These are phyloP conservation scores for Drosophila atripex DNA, from an alignment of 2,888 invertebrate species.

Conservation along the genomic window DNA sequence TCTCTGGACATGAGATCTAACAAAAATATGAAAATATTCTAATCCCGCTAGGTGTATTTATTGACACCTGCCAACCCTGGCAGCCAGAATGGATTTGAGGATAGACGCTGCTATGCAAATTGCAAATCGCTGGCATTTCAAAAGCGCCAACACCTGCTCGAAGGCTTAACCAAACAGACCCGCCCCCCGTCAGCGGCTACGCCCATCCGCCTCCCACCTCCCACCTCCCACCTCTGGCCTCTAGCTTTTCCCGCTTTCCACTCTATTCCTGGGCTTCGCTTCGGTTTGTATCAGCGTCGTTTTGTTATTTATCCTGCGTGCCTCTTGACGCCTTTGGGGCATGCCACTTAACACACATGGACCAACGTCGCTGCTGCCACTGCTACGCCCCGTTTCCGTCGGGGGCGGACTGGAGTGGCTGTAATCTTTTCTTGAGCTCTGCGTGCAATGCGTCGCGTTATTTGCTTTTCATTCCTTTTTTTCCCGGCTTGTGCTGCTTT, in stretches of 20 bases:
- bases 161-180: conserved; percentile 46
- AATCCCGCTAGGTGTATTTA: background rate
- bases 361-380: conserved; percentile 41
- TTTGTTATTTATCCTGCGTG: conserved; percentile 74
- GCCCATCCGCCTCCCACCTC: conserved; percentile 3
- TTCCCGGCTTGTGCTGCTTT: conserved; percentile 23
- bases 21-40: background rate
- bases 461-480: conserved; percentile 61
- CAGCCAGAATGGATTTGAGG: background rate
- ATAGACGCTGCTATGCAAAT: conserved; percentile 58
- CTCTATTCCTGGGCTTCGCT: conserved; percentile 7
- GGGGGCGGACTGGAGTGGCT: conserved; percentile 14
- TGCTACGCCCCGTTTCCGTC: conserved; percentile 27
- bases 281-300: conserved; percentile 65
- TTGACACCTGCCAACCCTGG: conserved; percentile 45
- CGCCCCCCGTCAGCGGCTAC: conserved; percentile 15
- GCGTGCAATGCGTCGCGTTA: conserved; percentile 51
- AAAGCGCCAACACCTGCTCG: conserved; percentile 59
- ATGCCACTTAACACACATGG: conserved; percentile 71
- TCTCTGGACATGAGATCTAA: no score
- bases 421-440: conserved; percentile 61
- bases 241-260: background rate
- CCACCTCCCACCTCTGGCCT: background rate
- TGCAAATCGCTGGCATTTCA: conserved; percentile 57
- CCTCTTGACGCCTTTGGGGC: conserved; percentile 58